Conservation (phyloP, 2,113 vertebrate species). For the Amazona guildingii region DNA sequence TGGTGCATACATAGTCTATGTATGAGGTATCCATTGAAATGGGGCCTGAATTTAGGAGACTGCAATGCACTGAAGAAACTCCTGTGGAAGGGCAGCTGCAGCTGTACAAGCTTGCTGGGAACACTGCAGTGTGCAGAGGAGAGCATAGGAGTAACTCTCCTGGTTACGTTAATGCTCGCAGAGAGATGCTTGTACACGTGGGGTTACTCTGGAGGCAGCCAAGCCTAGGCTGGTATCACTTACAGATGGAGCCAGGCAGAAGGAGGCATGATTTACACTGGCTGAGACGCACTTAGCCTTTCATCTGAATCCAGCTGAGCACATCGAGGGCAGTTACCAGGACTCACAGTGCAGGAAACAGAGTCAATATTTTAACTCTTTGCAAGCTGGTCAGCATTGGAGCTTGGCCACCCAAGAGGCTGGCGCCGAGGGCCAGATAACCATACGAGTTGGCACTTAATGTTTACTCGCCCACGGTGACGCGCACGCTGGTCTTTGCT, state of each 20-base stretch:
- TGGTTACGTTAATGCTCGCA: not conserved
- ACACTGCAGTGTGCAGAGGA: not conserved
- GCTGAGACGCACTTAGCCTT: accelerated
- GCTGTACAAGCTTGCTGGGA: not conserved
- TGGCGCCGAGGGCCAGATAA: not conserved
- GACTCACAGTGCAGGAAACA: not conserved
- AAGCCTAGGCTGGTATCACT: not conserved
- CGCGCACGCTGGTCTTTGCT: not conserved
- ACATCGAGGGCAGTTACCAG: not conserved
- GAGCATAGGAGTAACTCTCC: not conserved
- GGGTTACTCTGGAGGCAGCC: not conserved
- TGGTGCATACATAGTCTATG: not conserved
- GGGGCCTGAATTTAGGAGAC: not conserved
- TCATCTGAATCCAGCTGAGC: not conserved
- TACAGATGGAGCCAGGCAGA: not conserved
- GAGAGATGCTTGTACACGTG: not conserved
- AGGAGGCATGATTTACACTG: not conserved
- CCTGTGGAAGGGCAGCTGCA: not conserved
- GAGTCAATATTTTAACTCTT: not conserved
- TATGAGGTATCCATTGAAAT: not conserved
- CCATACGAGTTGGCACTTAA: not conserved
- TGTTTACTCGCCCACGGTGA: not conserved
- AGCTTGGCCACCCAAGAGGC: not conserved
- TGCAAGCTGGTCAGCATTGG: accelerated
- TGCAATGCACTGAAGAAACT: not conserved